These are phyloP conservation scores for Tiaroga cobitis DNA, from an alignment of 2,797 vertebrate genomes.

Conservation along the genomic window DNA sequence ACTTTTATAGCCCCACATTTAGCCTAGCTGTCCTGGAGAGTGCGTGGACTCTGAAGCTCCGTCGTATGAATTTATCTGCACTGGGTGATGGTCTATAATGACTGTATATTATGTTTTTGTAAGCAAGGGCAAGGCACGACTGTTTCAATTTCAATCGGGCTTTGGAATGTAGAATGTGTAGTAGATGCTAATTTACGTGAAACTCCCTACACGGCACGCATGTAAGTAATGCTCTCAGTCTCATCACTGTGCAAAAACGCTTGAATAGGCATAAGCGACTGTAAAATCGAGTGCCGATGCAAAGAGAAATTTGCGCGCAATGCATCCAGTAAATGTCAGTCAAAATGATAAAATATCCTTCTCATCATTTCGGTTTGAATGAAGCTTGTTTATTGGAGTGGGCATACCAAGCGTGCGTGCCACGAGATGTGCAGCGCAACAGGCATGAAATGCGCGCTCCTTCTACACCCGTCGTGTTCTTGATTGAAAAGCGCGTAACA, in stretches of 20 bases:
- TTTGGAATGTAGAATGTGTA: not conserved
- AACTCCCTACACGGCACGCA: not conserved
- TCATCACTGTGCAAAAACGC: not conserved
- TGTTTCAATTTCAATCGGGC: not conserved
- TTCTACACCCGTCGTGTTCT: not conserved
- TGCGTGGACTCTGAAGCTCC: not conserved
- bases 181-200: not conserved
- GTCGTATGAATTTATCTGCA: not conserved
- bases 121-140: too few species aligned
- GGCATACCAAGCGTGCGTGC: not conserved
- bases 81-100: not conserved
- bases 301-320: not conserved
- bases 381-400: slow-evolving; percentile 5
- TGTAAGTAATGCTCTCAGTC: slow-evolving; percentile 6
- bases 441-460: slow-evolving; percentile 19
- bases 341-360: not conserved
- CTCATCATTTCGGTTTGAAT: not conserved
- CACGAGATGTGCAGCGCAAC: slow-evolving; percentile 35
- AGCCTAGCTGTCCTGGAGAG: not conserved
- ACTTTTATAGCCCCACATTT: not conserved
- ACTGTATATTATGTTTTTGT: not conserved
- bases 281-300: not conserved
- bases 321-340: not conserved
- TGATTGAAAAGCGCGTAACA: not conserved
- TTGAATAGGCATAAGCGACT: not conserved